Base-by-base conservation (phyloP, 2,113 vertebrate genomes). In the Pedetes capensis region DNA sequence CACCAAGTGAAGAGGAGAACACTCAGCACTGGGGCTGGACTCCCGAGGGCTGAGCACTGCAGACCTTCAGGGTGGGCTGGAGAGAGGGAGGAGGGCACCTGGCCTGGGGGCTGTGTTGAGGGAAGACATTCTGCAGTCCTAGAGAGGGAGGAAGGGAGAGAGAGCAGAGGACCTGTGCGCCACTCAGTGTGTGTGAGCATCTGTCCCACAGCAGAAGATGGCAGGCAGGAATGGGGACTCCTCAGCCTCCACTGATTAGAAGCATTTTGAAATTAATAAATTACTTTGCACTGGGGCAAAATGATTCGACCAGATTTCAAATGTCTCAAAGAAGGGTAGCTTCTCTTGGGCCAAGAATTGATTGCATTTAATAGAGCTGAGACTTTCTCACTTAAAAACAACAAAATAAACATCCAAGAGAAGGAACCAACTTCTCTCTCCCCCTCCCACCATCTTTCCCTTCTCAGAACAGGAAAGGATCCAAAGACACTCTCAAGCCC, bases 301-400 rank as follows among this genome's bases (percentile, higher is more conserved):
- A 97, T 97, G 95, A 97, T 97, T 97, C 97, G 97, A 95, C 96
- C 95, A 97, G 97, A 97, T 97, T 97, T 97, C 97, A 97, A 96
- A 97, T 96, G 95, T 97, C 95, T 97, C 94, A 96, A 96, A 95
- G 96, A 97, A 96, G 95, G 93, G 97, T 96, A 97, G 96, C 92
- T 97, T 97, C 97, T 97, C 97, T 96, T 97, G 97, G 76, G 97
- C 97, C 96, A 97, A 96, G 85, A 97, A 97, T 97, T 95, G 97
- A 97, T 97, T 97, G 87, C 72, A 86, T 97, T 97, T 97, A 97
- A 97, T 97, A 97, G 97, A 97, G 97, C 97, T 97, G 95, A 90
- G 92, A 96, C 87, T 97, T 97, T 95, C 97, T 97, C 94, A 96
- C 97, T 96, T 97, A 95, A 97, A 97, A 97, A 97, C 96, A 97